phyloP scores from a whole-genome alignment of 2,888 invertebrate genomes.

The Diachrysia chrysitis region DNA sequence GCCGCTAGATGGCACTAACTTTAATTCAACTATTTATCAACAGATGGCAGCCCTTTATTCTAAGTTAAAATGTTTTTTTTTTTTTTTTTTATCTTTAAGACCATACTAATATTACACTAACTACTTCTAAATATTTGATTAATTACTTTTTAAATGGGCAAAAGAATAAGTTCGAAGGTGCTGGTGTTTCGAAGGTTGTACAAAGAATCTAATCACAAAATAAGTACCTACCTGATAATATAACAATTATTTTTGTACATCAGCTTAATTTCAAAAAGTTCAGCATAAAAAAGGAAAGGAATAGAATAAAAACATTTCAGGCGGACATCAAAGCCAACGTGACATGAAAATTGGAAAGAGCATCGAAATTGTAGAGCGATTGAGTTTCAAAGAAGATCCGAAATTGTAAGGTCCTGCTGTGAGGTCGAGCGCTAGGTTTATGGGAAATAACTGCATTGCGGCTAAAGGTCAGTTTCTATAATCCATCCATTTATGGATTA shows the following conservation, averaged over 20 bases:
- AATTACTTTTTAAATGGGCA: no score
- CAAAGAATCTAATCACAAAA: no score
- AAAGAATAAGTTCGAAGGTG: no score
- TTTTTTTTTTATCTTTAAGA: no score
- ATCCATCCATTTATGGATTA: not conserved
- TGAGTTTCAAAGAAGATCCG: slow-evolving; percentile 5
- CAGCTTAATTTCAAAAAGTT: not conserved
- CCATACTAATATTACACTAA: not conserved
- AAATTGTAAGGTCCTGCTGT: not conserved
- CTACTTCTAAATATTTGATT: no score
- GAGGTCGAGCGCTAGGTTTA: slow-evolving; percentile 1
- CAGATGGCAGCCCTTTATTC: slow-evolving; percentile 47
- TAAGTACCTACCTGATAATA: no score
- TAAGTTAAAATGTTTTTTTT: not conserved
- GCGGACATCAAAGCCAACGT: not conserved
- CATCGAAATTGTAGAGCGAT: not conserved
- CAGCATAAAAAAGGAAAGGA: not conserved
- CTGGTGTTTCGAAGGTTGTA: no score
- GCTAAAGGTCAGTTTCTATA: not conserved
- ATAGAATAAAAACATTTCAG: not conserved
- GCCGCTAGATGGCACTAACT: slow-evolving; percentile 52
- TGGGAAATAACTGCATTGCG: not conserved
- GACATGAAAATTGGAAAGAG: not conserved
- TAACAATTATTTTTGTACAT: no score
- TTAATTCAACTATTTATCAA: slow-evolving; percentile 6